These are phyloP conservation scores for Platysternon megacephalum DNA, from an alignment of 2,113 vertebrate species.

Conservation along the genomic window DNA sequence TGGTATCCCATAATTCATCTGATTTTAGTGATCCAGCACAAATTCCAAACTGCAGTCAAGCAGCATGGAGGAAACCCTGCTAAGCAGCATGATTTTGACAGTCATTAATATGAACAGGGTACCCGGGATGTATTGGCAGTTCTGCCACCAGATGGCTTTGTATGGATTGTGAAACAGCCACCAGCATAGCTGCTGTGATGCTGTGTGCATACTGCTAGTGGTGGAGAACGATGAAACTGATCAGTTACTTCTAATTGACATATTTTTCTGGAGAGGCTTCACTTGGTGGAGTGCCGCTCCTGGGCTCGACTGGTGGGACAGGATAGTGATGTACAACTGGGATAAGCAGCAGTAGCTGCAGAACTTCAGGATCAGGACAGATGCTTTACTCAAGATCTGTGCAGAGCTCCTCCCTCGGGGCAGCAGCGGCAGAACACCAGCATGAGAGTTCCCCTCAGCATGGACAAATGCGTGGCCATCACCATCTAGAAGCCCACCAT, in stretches of 20 bases:
- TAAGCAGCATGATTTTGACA: neutral
- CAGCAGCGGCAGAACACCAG: too few relatives aligned
- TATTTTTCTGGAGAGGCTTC: neutral
- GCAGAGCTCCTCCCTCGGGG: rapidly evolving
- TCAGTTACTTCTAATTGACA: neutral
- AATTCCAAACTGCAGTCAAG: neutral
- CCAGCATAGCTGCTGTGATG: neutral
- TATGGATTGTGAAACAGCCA: neutral
- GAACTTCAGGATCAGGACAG: neutral
- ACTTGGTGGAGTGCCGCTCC: neutral
- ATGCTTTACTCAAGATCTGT: neutral
- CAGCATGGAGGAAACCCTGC: neutral
- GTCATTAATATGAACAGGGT: neutral
- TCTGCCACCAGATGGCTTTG: neutral
- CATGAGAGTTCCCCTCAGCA: neutral
- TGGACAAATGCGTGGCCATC: neutral
- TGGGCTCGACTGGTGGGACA: neutral
- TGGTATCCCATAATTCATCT: neutral
- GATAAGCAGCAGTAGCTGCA: neutral
- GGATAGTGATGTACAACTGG: neutral
- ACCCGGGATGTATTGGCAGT: neutral
- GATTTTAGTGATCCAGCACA: slow-evolving; percentile 1
- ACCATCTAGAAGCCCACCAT: neutral
- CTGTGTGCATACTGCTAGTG: neutral
- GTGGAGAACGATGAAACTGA: neutral